phyloP scores from a whole-genome alignment of 2,113 vertebrate genomes.

The Diglossa brunneiventris region DNA sequence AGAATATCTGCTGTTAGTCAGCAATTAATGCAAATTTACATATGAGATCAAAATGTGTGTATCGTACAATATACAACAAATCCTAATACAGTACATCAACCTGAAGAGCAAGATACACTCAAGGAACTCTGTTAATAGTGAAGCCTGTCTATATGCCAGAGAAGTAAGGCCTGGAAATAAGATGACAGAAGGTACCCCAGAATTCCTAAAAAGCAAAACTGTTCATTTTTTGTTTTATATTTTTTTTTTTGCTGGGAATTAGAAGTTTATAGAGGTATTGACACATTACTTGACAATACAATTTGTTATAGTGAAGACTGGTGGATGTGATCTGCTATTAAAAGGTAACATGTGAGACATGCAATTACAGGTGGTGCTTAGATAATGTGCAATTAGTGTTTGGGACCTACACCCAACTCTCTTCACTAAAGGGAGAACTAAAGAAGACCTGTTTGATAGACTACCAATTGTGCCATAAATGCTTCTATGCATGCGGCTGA shows the following conservation, averaged over 20 bases:
- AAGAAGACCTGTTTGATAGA: background rate
- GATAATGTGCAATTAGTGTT: background rate
- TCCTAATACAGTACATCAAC: constrained; percentile 81
- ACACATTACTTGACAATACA: constrained; percentile 62
- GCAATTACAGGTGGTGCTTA: constrained; percentile 40
- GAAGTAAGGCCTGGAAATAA: constrained; percentile 78
- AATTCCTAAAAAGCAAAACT: constrained; percentile 62
- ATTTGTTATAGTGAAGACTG: constrained; percentile 43
- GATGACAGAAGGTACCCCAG: constrained; percentile 63
- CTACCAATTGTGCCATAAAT: constrained; percentile 10
- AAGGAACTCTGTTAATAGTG: constrained; percentile 73
- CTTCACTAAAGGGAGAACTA: constrained; percentile 11
- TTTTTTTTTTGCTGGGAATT: constrained; percentile 28
- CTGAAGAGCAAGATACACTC: constrained; percentile 81
- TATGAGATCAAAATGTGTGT: constrained; percentile 89
- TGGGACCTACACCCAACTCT: constrained; percentile 14
- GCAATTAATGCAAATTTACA: constrained; percentile 95
- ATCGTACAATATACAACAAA: constrained; percentile 90
- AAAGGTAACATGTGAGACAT: constrained; percentile 48
- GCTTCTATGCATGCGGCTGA: constrained; percentile 2
- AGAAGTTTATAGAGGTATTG: constrained; percentile 50
- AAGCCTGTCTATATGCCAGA: constrained; percentile 76
- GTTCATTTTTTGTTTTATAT: background rate
- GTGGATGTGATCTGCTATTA: constrained; percentile 37
- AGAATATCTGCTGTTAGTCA: constrained; percentile 91